Evolutionary conservation across 2,797 vertebrate genomes (phyloP).

Genomic region (Sternotherus odoratus): DNA sequence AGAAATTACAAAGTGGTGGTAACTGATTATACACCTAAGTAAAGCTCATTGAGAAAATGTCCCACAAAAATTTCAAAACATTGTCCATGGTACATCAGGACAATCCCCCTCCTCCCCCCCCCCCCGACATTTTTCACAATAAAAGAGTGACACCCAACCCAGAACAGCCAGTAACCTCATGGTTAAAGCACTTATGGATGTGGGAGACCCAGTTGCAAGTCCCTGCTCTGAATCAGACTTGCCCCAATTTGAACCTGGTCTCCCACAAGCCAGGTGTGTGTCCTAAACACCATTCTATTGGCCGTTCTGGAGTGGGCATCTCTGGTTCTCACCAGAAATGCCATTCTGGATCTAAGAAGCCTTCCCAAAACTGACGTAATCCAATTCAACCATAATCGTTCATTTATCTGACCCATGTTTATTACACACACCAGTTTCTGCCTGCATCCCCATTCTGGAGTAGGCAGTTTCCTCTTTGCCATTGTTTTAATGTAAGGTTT

Average conservation of each 20-base stretch:
- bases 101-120: no score
- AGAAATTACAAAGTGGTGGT: not conserved
- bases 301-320: not conserved
- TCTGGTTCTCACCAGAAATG: not conserved
- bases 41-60: not conserved
- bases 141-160: no score
- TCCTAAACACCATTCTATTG: not conserved
- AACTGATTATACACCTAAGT: not conserved
- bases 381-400: not conserved
- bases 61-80: not conserved
- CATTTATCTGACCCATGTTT: not conserved
- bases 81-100: not conserved
- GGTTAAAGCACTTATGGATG: not conserved
- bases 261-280: not conserved
- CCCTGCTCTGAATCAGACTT: not conserved
- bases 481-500: not conserved
- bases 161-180: not conserved
- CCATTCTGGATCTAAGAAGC: not conserved
- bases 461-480: not conserved
- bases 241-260: not conserved
- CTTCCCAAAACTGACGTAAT: no score
- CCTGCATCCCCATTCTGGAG: not conserved
- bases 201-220: not conserved
- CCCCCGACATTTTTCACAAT: not conserved
- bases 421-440: not conserved